phyloP scores from a whole-genome alignment of 2,797 vertebrate genomes.

The Notamacropus eugenii region DNA sequence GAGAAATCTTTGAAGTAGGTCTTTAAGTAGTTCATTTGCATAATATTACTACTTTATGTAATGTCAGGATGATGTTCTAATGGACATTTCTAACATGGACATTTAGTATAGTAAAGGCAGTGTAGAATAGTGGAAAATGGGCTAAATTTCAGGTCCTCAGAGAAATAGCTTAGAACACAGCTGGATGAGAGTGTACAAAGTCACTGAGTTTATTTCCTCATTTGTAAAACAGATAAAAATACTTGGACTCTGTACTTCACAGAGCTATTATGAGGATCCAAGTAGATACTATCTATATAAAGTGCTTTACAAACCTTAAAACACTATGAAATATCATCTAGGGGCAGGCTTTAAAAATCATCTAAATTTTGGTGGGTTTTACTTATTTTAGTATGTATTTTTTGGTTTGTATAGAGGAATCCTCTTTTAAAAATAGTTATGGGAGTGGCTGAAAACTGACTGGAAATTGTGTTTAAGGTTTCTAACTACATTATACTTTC shows the following conservation, averaged over 20 bases:
- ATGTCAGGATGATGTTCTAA: not conserved
- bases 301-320: not conserved
- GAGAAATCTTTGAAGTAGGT: not conserved
- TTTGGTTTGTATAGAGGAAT: slow-evolving; percentile 45
- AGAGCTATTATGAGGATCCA: not conserved
- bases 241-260: not conserved
- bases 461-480: slow-evolving; percentile 70
- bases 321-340: not conserved
- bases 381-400: slow-evolving; percentile 2
- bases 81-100: not conserved
- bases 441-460: slow-evolving; percentile 50
- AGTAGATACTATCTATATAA: not conserved
- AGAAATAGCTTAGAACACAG: not conserved
- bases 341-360: slow-evolving; percentile 53
- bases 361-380: slow-evolving; percentile 16
- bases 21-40: not conserved
- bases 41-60: not conserved
- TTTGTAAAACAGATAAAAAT: not conserved
- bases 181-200: not conserved
- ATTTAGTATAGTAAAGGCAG: not conserved
- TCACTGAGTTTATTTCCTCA: not conserved
- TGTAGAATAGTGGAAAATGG: not conserved
- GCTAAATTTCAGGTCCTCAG: not conserved
- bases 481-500: slow-evolving; percentile 64
- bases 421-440: slow-evolving; percentile 44